Evolutionary conservation across 1,140 invertebrate species (phyloP), one percentile per base, ranked within the genome.

Genomic region (Apis laboriosa): DNA sequence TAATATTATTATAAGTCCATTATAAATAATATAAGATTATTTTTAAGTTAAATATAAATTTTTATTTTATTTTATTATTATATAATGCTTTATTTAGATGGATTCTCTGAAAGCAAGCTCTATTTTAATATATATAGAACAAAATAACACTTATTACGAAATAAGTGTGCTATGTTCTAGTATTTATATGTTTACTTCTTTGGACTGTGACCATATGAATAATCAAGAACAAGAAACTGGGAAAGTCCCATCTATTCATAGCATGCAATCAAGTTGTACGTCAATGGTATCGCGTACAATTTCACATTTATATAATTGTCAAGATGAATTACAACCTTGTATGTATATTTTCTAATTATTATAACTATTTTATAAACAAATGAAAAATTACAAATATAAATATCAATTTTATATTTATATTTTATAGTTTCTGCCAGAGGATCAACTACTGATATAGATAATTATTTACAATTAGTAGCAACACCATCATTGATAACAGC

Each of bases 401-500:
- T 55, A 13, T 12, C 28, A 58, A 17, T 58, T 34, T 43, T 43
- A 43, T 60, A 67, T 43, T 70, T 58, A 21, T 63, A 15, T 58
- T 56, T 43, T 43, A 43, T 34, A 91, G 88, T 90, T 85, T 92
- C 86, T 13, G 77, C 51, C 0, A 86, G 86, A 82, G 85, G 84
- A 71, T 90, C 90, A 28, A 87, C 77, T 15, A 89, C 81, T 0
- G 90, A 90, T 11, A 60, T 86, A 58, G 88, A 92, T 3, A 85
- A 84, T 85, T 83, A 74, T 61, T 72, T 88, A 17, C 83, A 91
- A 66, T 89, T 91, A 74, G 84, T 93, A 64, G 86, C 93, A n/a
- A 94, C 94, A 53, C 95, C 95, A 9, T 92, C 93, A 56, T 87
- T 95, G 17, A 90, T 95, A 55, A 94, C 92, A 78, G 85, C 93